These are phyloP conservation scores for Leucophenga varia DNA, from an alignment of 1,140 invertebrate species.

Conservation along the genomic window DNA sequence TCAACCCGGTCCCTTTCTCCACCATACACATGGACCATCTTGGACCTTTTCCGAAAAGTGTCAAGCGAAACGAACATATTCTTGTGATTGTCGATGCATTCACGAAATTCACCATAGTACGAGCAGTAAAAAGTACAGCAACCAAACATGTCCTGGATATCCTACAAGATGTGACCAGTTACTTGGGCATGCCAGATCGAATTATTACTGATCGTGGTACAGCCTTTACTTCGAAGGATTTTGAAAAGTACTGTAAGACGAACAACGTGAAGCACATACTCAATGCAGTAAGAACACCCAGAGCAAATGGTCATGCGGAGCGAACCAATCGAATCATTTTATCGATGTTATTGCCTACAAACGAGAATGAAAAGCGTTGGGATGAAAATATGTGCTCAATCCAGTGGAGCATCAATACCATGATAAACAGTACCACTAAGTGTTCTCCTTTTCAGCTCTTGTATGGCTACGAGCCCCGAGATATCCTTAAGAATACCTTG, in stretches of 20 bases:
- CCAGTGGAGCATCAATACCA: constrained; percentile 6
- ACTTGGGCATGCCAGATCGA: background rate
- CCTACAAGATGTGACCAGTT: background rate
- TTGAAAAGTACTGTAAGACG: constrained; percentile 1
- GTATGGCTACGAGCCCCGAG: constrained; percentile 8
- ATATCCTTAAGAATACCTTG: constrained; percentile 10
- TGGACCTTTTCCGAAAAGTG: constrained; percentile 29
- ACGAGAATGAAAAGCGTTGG: constrained; percentile 11
- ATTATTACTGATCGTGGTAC: constrained; percentile 5
- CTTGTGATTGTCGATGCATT: constrained; percentile 14
- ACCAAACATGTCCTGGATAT: constrained; percentile 8
- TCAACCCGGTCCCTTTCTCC: constrained; percentile 18
- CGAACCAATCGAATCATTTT: constrained; percentile 1
- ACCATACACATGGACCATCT: constrained; percentile 38
- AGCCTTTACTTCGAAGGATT: no score
- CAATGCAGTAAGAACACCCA: background rate
- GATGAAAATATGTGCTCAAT: constrained; percentile 4
- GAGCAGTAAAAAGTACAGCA: constrained; percentile 3
- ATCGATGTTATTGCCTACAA: constrained; percentile 5
- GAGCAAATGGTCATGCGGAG: constrained; percentile 1
- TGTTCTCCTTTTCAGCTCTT: constrained; percentile 7
- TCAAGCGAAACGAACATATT: constrained; percentile 12
- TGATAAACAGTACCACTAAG: constrained; percentile 1
- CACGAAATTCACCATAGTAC: constrained; percentile 3
- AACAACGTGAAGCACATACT: constrained; percentile 7